Base-by-base conservation (phyloP, 2,113 vertebrate genomes). In the Zosterops borbonicus region DNA sequence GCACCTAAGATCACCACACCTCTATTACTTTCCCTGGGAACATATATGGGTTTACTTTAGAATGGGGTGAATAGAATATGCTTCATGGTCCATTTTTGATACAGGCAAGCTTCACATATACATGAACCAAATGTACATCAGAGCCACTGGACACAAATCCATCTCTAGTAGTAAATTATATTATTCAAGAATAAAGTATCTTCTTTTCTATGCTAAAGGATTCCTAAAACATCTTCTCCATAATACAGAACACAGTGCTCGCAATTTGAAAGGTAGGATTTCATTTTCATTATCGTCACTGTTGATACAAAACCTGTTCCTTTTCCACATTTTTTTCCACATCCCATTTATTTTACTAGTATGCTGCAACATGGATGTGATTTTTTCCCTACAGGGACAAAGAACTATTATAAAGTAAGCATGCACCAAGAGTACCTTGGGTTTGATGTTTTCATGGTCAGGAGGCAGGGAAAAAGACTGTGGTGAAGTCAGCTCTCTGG, bases 401-500 rank as follows among this genome's bases (percentile, higher is more conserved):
- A 88, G 80, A 65, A 87, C 56, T 73, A 56, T 63, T 79, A 94
- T 41, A 85, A 93, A 94, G 83, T 49, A 92, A 96, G 63, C 98
- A 98, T 98, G 98, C 97, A 98, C 46, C 89, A 95, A 67, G 96
- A 93, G 88, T 98, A 98, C 98, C 98, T 98, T 97, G 77, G 96
- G 75, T 97, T 96, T 98, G 96, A 96, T 94, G 96, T 96, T 97
- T 89, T 98, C 97, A 76, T 64, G 78, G 62, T 88, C 97, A 94
- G 97, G 50, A 96, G 92, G 39, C 91, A 85, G 74, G 83, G 95
- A 83, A 88, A 98, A 96, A 60, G 91, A 73, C 20, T 87, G 89
- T 78, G 97, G 84, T 96, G 98, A 95, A 90, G 87, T 95, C 89
- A 81, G 90, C 81, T 97, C 95, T 93, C 97, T 96, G 84, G 96